Evolutionary conservation across 2,113 vertebrate species (phyloP).

Genomic region (Crocuta crocuta): DNA sequence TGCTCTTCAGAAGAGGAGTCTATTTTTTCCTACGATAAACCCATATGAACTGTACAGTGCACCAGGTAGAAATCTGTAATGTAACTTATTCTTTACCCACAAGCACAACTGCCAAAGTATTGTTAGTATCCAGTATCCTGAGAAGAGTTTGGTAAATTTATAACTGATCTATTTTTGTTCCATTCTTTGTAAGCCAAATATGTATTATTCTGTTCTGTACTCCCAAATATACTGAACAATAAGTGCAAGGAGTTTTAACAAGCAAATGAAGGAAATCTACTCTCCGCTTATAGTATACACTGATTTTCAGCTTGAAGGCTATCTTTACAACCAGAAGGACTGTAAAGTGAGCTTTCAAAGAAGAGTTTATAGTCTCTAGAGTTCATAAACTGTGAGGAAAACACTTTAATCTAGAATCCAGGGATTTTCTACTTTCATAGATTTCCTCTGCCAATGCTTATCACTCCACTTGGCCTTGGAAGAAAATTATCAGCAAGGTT

Average conservation of each 20-base stretch:
- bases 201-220: background rate
- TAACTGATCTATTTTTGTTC: background rate
- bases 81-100: background rate
- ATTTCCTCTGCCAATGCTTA: constrained; percentile 44
- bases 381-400: constrained; percentile 45
- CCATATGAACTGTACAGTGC: background rate
- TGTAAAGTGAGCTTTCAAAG: background rate
- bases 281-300: background rate
- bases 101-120: background rate
- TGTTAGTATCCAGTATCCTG: background rate
- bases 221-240: constrained; percentile 20
- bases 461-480: constrained; percentile 15
- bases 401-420: constrained; percentile 46
- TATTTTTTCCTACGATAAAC: background rate
- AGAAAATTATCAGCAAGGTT: constrained; percentile 51
- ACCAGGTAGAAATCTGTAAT: background rate
- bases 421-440: constrained; percentile 22
- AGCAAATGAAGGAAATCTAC: constrained; percentile 9
- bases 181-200: background rate
- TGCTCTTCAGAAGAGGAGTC: background rate
- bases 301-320: constrained; percentile 57
- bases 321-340: constrained; percentile 60
- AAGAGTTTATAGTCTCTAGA: constrained; percentile 10
- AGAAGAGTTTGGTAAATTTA: background rate
- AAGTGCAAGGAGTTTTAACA: background rate